phyloP scores from a whole-genome alignment of 2,113 vertebrate species.

The Cryptotis parvus region DNA sequence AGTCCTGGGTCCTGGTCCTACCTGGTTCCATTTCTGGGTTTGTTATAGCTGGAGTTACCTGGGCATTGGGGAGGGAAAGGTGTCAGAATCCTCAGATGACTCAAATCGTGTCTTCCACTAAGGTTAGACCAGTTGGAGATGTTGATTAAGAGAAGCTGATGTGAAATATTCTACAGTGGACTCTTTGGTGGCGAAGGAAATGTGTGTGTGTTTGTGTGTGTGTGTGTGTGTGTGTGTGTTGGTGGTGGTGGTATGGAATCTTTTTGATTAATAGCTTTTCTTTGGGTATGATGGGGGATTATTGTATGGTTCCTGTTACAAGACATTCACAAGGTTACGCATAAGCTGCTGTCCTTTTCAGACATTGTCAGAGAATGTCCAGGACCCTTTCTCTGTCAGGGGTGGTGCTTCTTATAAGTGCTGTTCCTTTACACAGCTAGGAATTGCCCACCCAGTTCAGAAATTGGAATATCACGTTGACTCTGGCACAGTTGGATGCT shows the following conservation, averaged over 20 bases:
- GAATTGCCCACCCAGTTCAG: not conserved
- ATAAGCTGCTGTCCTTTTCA: not conserved
- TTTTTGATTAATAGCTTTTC: not conserved
- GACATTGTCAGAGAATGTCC: not conserved
- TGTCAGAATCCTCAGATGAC: not conserved
- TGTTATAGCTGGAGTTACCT: not conserved
- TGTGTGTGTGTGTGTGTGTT: no score
- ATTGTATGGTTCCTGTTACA: not conserved
- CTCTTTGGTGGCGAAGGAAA: not conserved
- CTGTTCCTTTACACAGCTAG: not conserved
- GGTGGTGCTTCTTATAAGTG: not conserved
- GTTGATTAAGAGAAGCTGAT: not conserved
- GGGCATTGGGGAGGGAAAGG: not conserved
- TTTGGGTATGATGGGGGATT: not conserved
- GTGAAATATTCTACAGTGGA: not conserved
- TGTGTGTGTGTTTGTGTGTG: no score
- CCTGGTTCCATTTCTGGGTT: not conserved
- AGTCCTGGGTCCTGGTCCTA: no score
- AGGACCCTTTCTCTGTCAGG: not conserved
- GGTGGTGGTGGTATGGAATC: no score
- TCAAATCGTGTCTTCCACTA: not conserved
- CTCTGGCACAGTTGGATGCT: constrained; percentile 53
- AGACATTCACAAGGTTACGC: not conserved
- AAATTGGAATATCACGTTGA: constrained; percentile 45
- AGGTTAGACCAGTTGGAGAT: not conserved